Base-by-base conservation (phyloP, 2,888 invertebrate species). In the Carterocephalus palaemon region DNA sequence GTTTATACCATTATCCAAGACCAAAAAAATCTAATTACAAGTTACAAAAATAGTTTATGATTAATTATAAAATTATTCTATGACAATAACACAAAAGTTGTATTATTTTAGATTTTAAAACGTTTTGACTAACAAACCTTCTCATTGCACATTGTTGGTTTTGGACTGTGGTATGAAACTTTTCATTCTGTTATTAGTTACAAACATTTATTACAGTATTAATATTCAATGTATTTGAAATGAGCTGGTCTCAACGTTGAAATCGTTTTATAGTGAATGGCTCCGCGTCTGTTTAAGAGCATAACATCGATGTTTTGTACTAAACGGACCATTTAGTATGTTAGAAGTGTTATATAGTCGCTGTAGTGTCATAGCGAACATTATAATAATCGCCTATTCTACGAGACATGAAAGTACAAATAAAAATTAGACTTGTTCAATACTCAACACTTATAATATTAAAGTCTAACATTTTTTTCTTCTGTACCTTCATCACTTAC, bases 291-390 rank as follows among this genome's bases (percentile, higher is more conserved):
- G 52, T 57, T 61, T 52, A 48, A 47, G 53, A 57, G 45, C 47
- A 45, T 36, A 55, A 49, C 54, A 56, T 47, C 47, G 56, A 51
- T 52, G 46, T 49, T 59, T 69, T 65, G 67, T 60, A 61, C 60
- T 70, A 67, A 70, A 75, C 60, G 81, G 81, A 81, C 80, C 81
- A 81, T 76, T 74, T 74, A 79, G 72, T 70, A 56, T 54, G 54
- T 68, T 78, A 78, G 71, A 59, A 46, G 45, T 54, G 57, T 60
- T 75, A n/a, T n/a, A n/a, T n/a, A 73, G 69, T 60, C 55, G 48
- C 59, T 55, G 62, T 73, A 77, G 69, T 58, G 53, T 59, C 65
- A 62, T 64, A 56, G 60, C 31, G 39, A 47, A 57, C 32, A 50
- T 57, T n/a, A n/a, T n/a, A 48, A 56, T 46, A 51, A 59, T 65